Evolutionary conservation across 2,113 vertebrate species (phyloP).

Genomic region (Felis chaus): DNA sequence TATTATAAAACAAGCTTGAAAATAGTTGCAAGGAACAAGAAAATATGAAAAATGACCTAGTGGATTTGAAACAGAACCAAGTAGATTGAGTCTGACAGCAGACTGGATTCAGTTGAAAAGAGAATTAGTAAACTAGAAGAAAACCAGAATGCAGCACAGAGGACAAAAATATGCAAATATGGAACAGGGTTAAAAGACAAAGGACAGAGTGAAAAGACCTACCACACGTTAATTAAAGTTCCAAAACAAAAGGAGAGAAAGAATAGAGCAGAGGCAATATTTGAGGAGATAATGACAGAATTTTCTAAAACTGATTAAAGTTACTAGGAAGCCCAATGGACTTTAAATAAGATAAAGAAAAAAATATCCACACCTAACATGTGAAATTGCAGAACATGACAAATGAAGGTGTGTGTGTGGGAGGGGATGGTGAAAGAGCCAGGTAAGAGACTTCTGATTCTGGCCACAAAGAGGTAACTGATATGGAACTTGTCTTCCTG

Average conservation of each 20-base stretch:
- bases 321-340: background rate
- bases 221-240: background rate
- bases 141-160: background rate
- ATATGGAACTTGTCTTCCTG: background rate
- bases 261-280: background rate
- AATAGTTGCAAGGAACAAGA: background rate
- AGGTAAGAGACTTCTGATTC: background rate
- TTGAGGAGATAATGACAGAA: background rate
- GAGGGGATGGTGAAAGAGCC: background rate
- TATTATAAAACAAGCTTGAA: background rate
- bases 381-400: background rate
- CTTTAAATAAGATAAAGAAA: background rate
- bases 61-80: slow-evolving; percentile 11
- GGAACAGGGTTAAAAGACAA: background rate
- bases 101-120: background rate
- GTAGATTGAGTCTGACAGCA: background rate
- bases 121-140: slow-evolving; percentile 26
- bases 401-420: background rate
- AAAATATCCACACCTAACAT: background rate
- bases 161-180: background rate
- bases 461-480: background rate
- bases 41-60: slow-evolving; percentile 7
- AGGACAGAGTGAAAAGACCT: background rate
- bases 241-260: slow-evolving; percentile 1
- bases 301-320: slow-evolving; percentile 33